Conservation (phyloP, 2,113 vertebrate genomes). For the Shinisaurus crocodilurus region DNA sequence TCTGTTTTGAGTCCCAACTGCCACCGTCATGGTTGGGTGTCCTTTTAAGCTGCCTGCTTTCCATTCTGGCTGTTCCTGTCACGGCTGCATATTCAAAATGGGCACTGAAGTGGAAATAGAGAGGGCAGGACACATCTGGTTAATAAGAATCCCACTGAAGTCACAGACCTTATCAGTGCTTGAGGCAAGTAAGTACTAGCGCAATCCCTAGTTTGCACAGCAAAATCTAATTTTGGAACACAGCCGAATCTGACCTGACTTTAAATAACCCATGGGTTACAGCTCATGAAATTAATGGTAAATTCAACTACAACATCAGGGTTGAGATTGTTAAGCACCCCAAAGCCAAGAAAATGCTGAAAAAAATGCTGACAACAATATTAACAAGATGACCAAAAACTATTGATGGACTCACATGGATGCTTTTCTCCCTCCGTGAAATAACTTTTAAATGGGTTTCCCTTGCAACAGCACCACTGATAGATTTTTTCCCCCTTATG, state of each 20-base stretch:
- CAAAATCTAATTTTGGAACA: conserved; percentile 17
- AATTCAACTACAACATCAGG: neutral
- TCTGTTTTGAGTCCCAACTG: neutral
- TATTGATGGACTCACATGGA: neutral
- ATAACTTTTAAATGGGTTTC: neutral
- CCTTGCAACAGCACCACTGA: neutral
- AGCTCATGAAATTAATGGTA: neutral
- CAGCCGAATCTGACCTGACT: neutral
- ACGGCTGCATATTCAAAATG: neutral
- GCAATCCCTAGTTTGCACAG: neutral
- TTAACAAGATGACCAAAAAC: neutral
- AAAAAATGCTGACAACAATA: neutral
- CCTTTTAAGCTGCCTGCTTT: conserved; percentile 27
- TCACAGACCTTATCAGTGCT: neutral
- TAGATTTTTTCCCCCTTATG: neutral
- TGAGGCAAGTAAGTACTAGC: neutral
- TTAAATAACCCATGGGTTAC: conserved; percentile 22
- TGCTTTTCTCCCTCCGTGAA: neutral
- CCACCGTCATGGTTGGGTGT: neutral
- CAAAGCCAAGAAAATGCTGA: neutral
- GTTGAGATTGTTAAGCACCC: conserved; percentile 1
- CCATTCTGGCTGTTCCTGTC: neutral
- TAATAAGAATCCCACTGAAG: conserved; percentile 28
- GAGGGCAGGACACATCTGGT: neutral
- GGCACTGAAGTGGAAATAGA: conserved; percentile 2